A percentile compares a stretch with the other conserved stretches of the same genome.
phyloP scores from a whole-genome alignment of 2,888 invertebrate genomes.

The Agonopterix heracliana region DNA sequence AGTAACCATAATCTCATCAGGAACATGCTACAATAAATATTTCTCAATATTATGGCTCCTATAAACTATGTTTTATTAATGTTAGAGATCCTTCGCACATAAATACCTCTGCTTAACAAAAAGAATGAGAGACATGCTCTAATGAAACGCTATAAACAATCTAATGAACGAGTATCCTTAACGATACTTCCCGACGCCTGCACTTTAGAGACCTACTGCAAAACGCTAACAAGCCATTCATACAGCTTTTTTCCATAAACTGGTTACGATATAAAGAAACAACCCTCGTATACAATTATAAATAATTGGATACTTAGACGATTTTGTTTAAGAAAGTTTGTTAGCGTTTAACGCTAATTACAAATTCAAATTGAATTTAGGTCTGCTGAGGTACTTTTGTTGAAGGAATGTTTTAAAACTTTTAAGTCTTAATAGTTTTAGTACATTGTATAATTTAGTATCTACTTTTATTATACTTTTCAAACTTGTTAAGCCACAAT shows the following conservation, averaged over 20 bases:
- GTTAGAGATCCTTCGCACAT: background rate
- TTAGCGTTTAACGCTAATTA: background rate
- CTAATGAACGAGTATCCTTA: slow-evolving; percentile 19
- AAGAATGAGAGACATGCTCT: too few species aligned
- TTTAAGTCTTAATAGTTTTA: too few species aligned
- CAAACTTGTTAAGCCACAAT: too few species aligned
- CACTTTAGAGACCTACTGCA: slow-evolving; percentile 49
- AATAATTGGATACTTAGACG: slow-evolving; percentile 40
- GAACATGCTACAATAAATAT: too few species aligned
- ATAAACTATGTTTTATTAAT: slow-evolving; percentile 1
- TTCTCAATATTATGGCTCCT: too few species aligned
- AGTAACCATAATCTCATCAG: too few species aligned
- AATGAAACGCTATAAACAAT: too few species aligned
- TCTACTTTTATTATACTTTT: too few species aligned
- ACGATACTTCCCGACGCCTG: slow-evolving; percentile 40
- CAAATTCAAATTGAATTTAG: background rate
- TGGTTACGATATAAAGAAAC: slow-evolving; percentile 49
- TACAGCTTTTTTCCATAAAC: slow-evolving; percentile 53
- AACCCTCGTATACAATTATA: slow-evolving; percentile 25
- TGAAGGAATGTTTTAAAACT: too few species aligned
- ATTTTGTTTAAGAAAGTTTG: slow-evolving; percentile 23
- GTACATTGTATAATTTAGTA: too few species aligned
- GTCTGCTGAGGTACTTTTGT: too few species aligned
- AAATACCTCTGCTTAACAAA: too few species aligned
- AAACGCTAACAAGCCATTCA: slow-evolving; percentile 67